These are phyloP conservation scores for Molossus alvarezi DNA, from an alignment of 2,797 vertebrate species.

Conservation along the genomic window DNA sequence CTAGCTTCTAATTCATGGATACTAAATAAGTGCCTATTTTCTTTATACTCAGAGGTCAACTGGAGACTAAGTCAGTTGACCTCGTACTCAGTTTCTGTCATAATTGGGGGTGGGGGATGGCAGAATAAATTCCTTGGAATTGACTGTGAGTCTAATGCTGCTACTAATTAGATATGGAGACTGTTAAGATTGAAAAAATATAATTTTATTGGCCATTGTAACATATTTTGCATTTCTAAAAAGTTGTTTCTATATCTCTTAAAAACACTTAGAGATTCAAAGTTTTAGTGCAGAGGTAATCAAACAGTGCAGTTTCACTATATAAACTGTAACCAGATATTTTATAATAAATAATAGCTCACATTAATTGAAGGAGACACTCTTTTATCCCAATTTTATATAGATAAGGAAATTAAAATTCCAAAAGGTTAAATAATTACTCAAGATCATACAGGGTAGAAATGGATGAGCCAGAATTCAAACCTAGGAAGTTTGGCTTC, in stretches of 20 bases:
- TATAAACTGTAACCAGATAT: not conserved
- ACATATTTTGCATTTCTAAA: not conserved
- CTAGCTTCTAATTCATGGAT: conserved; percentile 2
- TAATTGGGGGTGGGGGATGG: fast-evolving
- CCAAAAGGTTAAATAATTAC: not conserved
- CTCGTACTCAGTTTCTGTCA: not conserved
- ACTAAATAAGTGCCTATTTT: not conserved
- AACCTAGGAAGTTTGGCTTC: not conserved
- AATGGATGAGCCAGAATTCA: not conserved
- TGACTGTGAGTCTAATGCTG: not conserved
- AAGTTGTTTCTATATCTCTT: not conserved
- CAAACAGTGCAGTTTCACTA: conserved; percentile 43
- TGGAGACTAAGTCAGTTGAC: not conserved
- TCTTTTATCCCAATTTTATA: conserved; percentile 7
- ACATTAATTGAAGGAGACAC: conserved; percentile 1
- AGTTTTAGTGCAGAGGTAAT: not conserved
- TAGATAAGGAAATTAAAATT: not conserved
- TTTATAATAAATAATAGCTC: not conserved
- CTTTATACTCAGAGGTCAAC: not conserved
- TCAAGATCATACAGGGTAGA: not conserved
- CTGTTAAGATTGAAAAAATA: not conserved
- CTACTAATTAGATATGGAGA: not conserved
- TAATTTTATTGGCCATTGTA: conserved; percentile 25
- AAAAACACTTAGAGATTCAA: not conserved
- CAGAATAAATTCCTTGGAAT: conserved; percentile 10